A percentile compares a stretch with the other conserved stretches of the same genome.
phyloP scores from a whole-genome alignment of 2,888 invertebrate genomes.

The Rhagium mordax region DNA sequence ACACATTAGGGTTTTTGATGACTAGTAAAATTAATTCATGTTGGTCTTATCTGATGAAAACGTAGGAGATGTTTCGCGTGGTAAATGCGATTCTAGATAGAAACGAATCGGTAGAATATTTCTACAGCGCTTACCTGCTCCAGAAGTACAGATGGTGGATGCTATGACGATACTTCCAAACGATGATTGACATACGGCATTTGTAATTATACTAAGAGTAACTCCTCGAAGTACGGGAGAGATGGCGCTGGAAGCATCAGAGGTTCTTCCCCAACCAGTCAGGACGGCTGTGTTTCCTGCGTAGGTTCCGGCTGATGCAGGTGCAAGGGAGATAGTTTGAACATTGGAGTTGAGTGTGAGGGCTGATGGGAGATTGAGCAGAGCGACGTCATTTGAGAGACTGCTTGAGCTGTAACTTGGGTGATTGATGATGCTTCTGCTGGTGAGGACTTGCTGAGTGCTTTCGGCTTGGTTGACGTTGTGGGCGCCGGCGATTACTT shows the following conservation, averaged over 20 bases:
- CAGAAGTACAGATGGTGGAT: conserved; percentile 71
- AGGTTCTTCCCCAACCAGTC: conserved; percentile 71
- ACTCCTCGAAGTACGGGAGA: conserved; percentile 68
- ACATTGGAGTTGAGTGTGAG: conserved; percentile 41
- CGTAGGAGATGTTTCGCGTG: no score
- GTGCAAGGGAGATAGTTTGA: conserved; percentile 34
- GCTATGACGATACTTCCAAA: conserved; percentile 66
- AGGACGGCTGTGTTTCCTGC: conserved; percentile 65
- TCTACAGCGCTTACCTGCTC: conserved; percentile 48
- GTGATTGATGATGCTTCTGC: conserved; percentile 43
- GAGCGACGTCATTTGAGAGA: conserved; percentile 47
- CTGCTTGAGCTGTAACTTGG: conserved; percentile 38
- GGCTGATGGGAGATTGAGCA: conserved; percentile 46
- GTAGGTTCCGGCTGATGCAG: conserved; percentile 60
- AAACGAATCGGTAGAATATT: no score
- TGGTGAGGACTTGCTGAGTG: conserved; percentile 54
- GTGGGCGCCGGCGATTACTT: conserved; percentile 28
- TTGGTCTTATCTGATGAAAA: not conserved
- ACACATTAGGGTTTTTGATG: no score
- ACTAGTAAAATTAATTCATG: not conserved
- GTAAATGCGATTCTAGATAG: no score
- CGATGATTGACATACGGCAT: conserved; percentile 67
- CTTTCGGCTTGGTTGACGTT: conserved; percentile 8
- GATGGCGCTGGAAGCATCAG: conserved; percentile 61
- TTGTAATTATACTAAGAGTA: conserved; percentile 67